A percentile compares a stretch with the other conserved stretches of the same genome.
Conservation (phyloP, 2,797 vertebrate species). For the Sciaenops ocellatus region DNA sequence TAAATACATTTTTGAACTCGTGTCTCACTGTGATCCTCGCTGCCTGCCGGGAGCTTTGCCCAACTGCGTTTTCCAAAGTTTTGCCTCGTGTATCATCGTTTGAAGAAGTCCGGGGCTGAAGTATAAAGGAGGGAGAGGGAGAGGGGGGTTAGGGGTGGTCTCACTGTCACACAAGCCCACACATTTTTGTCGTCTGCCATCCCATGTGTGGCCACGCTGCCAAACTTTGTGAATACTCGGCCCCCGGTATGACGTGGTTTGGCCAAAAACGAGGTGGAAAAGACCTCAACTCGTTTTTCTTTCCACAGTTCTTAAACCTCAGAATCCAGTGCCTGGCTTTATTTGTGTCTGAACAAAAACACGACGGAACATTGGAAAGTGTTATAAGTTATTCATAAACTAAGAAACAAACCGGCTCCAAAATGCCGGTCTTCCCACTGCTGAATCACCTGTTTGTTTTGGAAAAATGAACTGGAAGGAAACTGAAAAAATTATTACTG, state of each 20-base stretch:
- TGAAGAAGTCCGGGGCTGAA: slow-evolving; percentile 6
- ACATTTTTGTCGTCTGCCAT: slow-evolving; percentile 59
- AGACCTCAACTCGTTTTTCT: slow-evolving; percentile 71
- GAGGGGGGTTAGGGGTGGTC: slow-evolving; percentile 30
- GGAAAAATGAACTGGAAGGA: slow-evolving; percentile 67
- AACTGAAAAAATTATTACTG: slow-evolving; percentile 46
- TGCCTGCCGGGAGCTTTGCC: background rate
- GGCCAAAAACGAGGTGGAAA: slow-evolving; percentile 73
- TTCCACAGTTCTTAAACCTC: slow-evolving; percentile 60
- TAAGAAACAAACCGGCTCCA: slow-evolving; percentile 53
- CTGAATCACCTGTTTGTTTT: slow-evolving; percentile 82
- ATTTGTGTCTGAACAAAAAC: slow-evolving; percentile 69
- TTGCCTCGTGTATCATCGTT: slow-evolving; percentile 9
- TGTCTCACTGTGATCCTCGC: background rate
- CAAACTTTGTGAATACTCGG: slow-evolving; percentile 51
- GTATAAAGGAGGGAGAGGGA: background rate
- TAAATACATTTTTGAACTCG: slow-evolving; percentile 10
- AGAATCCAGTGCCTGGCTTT: slow-evolving; percentile 50
- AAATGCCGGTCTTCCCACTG: slow-evolving; percentile 47
- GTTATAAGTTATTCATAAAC: slow-evolving; percentile 66
- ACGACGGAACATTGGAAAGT: slow-evolving; percentile 68
- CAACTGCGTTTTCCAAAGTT: slow-evolving; percentile 5
- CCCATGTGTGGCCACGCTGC: slow-evolving; percentile 32
- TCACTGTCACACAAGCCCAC: slow-evolving; percentile 57
- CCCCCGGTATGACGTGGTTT: slow-evolving; percentile 76